A percentile compares a stretch with the other conserved stretches of the same genome.
Conservation (phyloP, 1,140 invertebrate genomes). For the Drosophila punjabiensis region DNA sequence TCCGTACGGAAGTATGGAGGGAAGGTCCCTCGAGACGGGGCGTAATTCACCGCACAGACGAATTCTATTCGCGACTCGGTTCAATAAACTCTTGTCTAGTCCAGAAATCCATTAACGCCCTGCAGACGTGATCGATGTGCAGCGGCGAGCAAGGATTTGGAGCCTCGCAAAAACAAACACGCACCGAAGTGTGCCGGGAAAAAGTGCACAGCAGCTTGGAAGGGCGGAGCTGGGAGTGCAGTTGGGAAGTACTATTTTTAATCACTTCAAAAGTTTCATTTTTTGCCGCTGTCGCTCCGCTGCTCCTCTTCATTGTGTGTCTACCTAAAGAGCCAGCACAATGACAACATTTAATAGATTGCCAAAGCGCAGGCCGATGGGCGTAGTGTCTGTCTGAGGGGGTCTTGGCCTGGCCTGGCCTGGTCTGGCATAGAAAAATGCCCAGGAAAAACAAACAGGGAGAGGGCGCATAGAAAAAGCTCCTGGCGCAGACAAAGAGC, state of each 20-base stretch:
- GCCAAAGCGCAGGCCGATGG: constrained; percentile 33
- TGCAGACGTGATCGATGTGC: constrained; percentile 69
- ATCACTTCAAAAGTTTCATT: constrained; percentile 78
- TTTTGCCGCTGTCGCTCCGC: constrained; percentile 25
- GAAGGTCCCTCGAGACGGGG: neutral
- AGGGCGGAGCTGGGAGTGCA: neutral
- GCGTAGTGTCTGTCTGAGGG: constrained; percentile 22
- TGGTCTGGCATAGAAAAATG: constrained; percentile 56
- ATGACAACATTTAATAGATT: constrained; percentile 83
- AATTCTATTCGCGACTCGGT: constrained; percentile 61
- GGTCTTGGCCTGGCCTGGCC: neutral
- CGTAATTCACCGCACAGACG: constrained; percentile 25
- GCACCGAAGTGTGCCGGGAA: constrained; percentile 50
- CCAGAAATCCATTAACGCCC: constrained; percentile 77
- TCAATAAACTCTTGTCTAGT: constrained; percentile 80
- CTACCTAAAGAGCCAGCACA: constrained; percentile 66
- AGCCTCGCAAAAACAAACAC: constrained; percentile 39
- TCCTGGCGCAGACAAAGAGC: constrained; percentile 38
- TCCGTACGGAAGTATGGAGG: neutral
- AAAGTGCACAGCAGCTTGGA: constrained; percentile 44
- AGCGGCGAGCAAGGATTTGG: constrained; percentile 16
- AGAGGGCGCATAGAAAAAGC: constrained; percentile 25
- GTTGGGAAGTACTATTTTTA: constrained; percentile 67
- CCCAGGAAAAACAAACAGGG: constrained; percentile 57
- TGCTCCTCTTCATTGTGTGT: constrained; percentile 62